Evolutionary conservation across 2,888 invertebrate species (phyloP).

Genomic region (Drosophila mimica): DNA sequence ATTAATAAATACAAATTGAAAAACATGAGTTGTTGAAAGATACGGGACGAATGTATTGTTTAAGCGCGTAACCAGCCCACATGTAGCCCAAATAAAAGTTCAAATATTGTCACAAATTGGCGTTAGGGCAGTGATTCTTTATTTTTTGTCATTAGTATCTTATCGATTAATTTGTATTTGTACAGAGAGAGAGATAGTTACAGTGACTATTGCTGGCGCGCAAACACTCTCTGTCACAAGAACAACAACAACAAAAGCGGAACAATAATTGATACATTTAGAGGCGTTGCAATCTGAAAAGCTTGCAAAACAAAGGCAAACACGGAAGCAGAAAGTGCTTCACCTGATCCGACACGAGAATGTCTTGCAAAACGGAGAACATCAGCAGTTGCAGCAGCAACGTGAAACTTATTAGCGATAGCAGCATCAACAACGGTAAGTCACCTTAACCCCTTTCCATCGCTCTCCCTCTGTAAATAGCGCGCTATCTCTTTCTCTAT

Average conservation of each 20-base stretch:
- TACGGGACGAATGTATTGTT: neutral
- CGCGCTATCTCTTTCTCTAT: neutral
- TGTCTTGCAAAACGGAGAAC: slow-evolving; percentile 42
- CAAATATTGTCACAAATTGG: neutral
- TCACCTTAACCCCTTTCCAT: neutral
- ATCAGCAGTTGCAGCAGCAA: slow-evolving; percentile 3
- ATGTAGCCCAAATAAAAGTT: slow-evolving; percentile 6
- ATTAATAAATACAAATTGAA: slow-evolving; percentile 20
- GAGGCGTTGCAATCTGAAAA: slow-evolving; percentile 23
- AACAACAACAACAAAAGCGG: slow-evolving; percentile 11
- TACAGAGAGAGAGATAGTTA: slow-evolving; percentile 14
- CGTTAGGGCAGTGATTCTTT: neutral
- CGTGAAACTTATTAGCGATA: slow-evolving; percentile 21
- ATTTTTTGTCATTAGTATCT: slow-evolving; percentile 15
- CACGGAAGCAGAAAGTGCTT: slow-evolving; percentile 36
- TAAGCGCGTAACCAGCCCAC: neutral
- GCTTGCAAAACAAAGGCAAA: slow-evolving; percentile 22
- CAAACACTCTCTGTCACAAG: slow-evolving; percentile 46
- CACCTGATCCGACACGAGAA: slow-evolving; percentile 1
- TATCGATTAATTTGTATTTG: slow-evolving; percentile 53
- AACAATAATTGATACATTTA: slow-evolving; percentile 19
- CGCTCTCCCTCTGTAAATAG: neutral
- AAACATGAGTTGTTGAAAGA: slow-evolving; percentile 41
- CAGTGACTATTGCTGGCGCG: slow-evolving; percentile 58
- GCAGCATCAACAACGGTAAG: slow-evolving; percentile 31